Evolutionary conservation across 2,888 invertebrate species (phyloP), one percentile per base, ranked within the genome.

Genomic region (Alcis repandata): DNA sequence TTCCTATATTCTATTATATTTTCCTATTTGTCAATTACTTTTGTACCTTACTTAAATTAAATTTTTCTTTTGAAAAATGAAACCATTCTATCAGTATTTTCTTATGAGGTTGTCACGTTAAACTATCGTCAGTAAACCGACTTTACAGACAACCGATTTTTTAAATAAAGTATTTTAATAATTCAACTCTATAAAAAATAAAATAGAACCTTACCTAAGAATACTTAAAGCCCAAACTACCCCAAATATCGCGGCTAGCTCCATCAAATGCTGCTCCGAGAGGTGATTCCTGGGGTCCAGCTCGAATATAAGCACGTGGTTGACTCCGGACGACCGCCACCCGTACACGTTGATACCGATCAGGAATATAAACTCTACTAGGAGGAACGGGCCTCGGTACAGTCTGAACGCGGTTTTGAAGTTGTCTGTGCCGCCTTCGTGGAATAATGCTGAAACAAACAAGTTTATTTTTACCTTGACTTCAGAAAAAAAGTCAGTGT

Each of bases 271-370:
- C 81, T 99, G 98, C 77, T 99, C 98, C 0, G 97, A 97, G 0
- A 98, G 92, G 88, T 99, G 98, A 88, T 98, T 98, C 63, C 99
- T 94, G 0, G 99, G 99, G 88, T 99, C 99, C 78, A 99, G 92
- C 85, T 99, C 99, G 88, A 99, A 99, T 75, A 99, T 99, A 1
- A 99, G 94, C 0, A 99, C 99, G 85, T 99, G 99, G 92, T 99
- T 99, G 13, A 99, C 99, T 2, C 99, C 99, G 0, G 98, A 98
- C 0, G 98, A 98, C 3, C 99, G 94, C 99, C 99, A 99, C 7
- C 99, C 99, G 85, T 99, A 99, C 0, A 99, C 98, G 84, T 99
- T 99, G 54, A 99, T 96, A 27, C 99, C 99, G 90, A 99, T 97
- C 38, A 99, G 94, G 85, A 99, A 99, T 80, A 99, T 95, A 84